These are phyloP conservation scores for Myzus persicae DNA, from an alignment of 1,140 invertebrate species.

Conservation along the genomic window DNA sequence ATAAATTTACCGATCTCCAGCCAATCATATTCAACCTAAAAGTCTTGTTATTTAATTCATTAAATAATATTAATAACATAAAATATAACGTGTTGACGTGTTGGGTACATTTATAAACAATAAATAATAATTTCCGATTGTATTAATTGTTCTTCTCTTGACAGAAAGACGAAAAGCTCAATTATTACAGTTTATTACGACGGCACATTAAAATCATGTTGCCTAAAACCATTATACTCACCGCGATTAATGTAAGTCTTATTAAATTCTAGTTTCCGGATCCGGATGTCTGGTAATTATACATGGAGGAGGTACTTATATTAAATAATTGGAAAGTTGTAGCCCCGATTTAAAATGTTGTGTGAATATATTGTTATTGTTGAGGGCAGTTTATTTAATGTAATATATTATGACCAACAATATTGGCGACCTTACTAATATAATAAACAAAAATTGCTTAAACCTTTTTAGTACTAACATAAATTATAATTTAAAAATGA, in stretches of 20 bases:
- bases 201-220: background rate
- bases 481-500: too few relatives aligned
- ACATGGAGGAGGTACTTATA: background rate
- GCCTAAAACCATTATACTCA: background rate
- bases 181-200: background rate
- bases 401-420: background rate
- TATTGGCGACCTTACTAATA: too few relatives aligned
- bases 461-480: too few relatives aligned
- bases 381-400: background rate
- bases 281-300: background rate
- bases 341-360: background rate
- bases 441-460: too few relatives aligned
- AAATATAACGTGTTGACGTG: too few relatives aligned
- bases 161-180: background rate
- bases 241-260: background rate
- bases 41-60: background rate
- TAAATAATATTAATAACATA: background rate
- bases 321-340: background rate
- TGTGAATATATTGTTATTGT: too few relatives aligned
- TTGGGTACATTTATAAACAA: background rate
- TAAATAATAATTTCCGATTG: background rate
- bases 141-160: background rate
- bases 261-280: background rate
- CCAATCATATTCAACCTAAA: background rate
- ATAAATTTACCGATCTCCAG: background rate